Conservation (phyloP, 2,888 invertebrate species). For the Clusia tigrina region DNA sequence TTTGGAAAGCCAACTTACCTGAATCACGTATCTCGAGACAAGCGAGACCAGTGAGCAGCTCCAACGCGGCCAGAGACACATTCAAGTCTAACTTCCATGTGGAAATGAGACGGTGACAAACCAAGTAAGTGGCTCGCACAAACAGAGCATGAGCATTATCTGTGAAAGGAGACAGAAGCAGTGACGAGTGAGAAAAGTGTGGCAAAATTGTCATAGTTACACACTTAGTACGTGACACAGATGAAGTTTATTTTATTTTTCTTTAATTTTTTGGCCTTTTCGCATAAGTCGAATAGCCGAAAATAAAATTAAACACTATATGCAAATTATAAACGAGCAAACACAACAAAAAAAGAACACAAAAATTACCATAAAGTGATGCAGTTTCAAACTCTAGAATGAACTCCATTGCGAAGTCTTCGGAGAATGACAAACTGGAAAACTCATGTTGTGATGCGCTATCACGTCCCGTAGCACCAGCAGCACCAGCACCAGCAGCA, state of each 20-base stretch:
- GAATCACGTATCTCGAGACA: constrained; percentile 88
- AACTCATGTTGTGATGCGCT: constrained; percentile 64
- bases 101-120: constrained; percentile 93
- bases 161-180: constrained; percentile 63
- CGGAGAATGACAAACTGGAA: constrained; percentile 65
- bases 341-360: constrained; percentile 12
- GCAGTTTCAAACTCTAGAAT: constrained; percentile 62
- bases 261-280: constrained; percentile 4
- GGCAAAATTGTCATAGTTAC: no score
- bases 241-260: constrained; percentile 6
- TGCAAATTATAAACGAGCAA: constrained; percentile 20
- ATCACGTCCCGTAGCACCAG: constrained; percentile 52
- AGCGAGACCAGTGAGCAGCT: constrained; percentile 88
- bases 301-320: constrained; percentile 31
- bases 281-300: constrained; percentile 27
- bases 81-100: constrained; percentile 96
- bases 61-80: constrained; percentile 91
- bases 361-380: constrained; percentile 62
- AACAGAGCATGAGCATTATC: constrained; percentile 89
- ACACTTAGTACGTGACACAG: no score
- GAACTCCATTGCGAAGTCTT: constrained; percentile 64
- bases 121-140: constrained; percentile 90
- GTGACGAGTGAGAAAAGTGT: no score
- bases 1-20: constrained; percentile 68
- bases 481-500: constrained; percentile 35